These are phyloP conservation scores for Pimpla rufipes DNA, from an alignment of 2,888 invertebrate genomes.

Conservation along the genomic window DNA sequence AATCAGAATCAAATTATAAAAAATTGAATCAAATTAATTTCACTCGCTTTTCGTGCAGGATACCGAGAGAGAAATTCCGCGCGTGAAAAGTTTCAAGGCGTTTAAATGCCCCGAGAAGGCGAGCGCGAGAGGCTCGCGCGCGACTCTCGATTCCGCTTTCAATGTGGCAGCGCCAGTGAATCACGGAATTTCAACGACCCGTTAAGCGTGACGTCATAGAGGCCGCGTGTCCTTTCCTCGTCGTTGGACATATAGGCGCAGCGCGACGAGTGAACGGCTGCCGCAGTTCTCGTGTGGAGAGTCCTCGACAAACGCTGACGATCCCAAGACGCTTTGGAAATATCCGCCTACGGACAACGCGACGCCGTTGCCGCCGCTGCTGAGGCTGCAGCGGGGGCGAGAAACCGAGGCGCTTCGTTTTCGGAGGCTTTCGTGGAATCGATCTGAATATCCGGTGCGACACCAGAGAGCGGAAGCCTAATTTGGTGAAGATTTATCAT, in stretches of 20 bases:
- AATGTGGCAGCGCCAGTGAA: slow-evolving; percentile 1
- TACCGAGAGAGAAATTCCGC: neutral
- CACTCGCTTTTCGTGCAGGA: neutral
- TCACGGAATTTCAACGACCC: slow-evolving; percentile 43
- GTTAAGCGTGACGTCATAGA: slow-evolving; percentile 50
- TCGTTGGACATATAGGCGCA: slow-evolving; percentile 31
- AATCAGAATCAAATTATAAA: too few relatives aligned
- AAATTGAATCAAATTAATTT: too few relatives aligned
- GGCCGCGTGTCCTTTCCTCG: slow-evolving; percentile 14
- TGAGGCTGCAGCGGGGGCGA: neutral
- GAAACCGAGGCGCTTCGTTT: slow-evolving; percentile 32
- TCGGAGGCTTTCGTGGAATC: slow-evolving; percentile 60
- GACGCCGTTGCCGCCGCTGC: slow-evolving; percentile 6
- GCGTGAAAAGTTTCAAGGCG: neutral
- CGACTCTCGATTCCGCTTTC: neutral
- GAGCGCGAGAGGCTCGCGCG: neutral
- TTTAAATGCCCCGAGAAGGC: neutral
- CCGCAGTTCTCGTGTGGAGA: slow-evolving; percentile 18
- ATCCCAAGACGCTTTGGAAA: slow-evolving; percentile 52
- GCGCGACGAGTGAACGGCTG: slow-evolving; percentile 39
- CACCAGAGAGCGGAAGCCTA: slow-evolving; percentile 1
- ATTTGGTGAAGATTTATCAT: slow-evolving; percentile 29
- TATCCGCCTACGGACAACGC: slow-evolving; percentile 45
- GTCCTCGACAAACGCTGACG: slow-evolving; percentile 56
- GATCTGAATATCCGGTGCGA: slow-evolving; percentile 54